A percentile compares a stretch with the other conserved stretches of the same genome.
These are phyloP conservation scores for Melanostoma mellinum DNA, from an alignment of 2,888 invertebrate genomes.

Conservation along the genomic window DNA sequence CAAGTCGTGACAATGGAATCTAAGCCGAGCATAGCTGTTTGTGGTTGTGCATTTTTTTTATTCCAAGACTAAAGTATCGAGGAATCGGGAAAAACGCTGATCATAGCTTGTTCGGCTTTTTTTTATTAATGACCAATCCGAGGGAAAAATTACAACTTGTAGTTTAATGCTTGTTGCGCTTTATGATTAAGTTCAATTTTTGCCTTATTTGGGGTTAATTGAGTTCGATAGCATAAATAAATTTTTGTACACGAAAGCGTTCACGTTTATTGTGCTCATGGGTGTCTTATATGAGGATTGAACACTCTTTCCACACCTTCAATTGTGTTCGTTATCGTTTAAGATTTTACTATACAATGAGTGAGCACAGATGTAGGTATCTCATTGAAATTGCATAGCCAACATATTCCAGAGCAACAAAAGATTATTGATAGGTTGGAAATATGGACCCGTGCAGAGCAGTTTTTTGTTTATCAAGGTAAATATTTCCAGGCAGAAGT, in stretches of 20 bases:
- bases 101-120: not conserved
- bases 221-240: conserved; percentile 11
- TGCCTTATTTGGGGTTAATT: conserved; percentile 12
- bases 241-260: not conserved
- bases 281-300: not conserved
- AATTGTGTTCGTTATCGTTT: not conserved
- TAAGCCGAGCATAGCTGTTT: not conserved
- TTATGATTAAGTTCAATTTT: conserved; percentile 13
- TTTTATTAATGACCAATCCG: not conserved
- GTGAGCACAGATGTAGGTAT: too few species aligned
- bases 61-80: not conserved
- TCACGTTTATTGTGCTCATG: not conserved
- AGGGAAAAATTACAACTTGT: not conserved
- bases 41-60: not conserved
- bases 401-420: too few species aligned
- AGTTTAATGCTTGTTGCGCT: not conserved
- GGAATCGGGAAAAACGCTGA: not conserved
- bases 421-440: too few species aligned
- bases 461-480: too few species aligned
- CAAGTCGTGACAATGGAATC: conserved; percentile 16
- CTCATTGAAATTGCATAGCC: too few species aligned
- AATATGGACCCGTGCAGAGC: too few species aligned
- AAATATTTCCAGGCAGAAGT: too few species aligned
- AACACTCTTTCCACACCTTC: not conserved
- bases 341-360: not conserved